These are phyloP conservation scores for Agriopis leucophaearia DNA, from an alignment of 2,888 invertebrate genomes.

Conservation along the genomic window DNA sequence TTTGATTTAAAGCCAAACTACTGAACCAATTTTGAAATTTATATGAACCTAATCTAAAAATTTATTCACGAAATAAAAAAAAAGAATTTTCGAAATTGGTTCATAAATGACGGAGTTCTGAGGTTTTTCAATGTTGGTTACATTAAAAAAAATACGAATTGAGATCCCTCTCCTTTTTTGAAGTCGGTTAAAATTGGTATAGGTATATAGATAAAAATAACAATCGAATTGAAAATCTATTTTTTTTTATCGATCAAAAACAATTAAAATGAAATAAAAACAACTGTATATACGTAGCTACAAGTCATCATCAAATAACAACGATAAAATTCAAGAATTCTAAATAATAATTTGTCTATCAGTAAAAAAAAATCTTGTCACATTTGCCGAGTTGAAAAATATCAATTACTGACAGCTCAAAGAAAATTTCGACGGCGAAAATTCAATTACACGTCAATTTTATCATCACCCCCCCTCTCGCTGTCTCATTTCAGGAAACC, in stretches of 20 bases:
- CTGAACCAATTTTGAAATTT: too few species aligned
- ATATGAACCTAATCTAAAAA: too few species aligned
- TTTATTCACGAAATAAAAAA: too few species aligned
- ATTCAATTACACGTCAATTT: constrained; percentile 46
- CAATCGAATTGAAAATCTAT: too few species aligned
- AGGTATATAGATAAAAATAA: too few species aligned
- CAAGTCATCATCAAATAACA: constrained; percentile 1
- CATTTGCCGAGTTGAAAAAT: constrained; percentile 38
- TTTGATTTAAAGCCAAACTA: too few species aligned
- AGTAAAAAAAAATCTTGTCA: constrained; percentile 17
- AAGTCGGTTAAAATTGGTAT: too few species aligned
- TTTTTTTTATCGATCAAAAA: neutral
- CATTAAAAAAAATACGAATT: too few species aligned
- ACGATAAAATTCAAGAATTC: constrained; percentile 6
- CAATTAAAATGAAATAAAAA: neutral
- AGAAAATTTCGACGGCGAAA: constrained; percentile 39
- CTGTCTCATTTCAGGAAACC: constrained; percentile 49
- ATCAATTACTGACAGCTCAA: constrained; percentile 41
- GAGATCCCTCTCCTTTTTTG: too few species aligned
- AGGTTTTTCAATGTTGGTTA: too few species aligned
- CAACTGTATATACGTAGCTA: neutral
- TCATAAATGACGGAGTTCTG: too few species aligned
- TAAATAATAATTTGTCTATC: constrained; percentile 11
- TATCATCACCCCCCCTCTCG: constrained; percentile 38
- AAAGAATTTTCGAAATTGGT: too few species aligned